phyloP scores from a whole-genome alignment of 2,113 vertebrate species.

The Melozone crissalis region DNA sequence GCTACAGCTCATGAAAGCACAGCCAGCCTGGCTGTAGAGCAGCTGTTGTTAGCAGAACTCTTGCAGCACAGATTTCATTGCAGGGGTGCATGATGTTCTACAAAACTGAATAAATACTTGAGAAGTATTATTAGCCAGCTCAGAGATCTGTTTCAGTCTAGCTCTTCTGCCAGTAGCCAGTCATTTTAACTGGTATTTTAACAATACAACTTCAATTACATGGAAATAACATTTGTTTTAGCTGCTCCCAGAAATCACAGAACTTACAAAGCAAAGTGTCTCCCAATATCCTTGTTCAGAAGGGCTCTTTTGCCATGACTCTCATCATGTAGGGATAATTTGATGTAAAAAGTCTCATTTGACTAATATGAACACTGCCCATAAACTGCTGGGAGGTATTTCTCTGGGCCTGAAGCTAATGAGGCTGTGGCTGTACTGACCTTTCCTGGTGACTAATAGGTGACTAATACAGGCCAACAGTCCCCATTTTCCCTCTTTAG shows the following conservation, averaged over 20 bases:
- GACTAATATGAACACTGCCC: not conserved
- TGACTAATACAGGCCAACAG: not conserved
- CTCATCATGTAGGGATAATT: not conserved
- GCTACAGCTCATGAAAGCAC: not conserved
- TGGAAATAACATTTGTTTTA: not conserved
- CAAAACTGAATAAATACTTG: not conserved
- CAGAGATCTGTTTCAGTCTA: not conserved
- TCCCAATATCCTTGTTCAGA: not conserved
- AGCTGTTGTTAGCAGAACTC: not conserved
- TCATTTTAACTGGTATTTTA: conserved; percentile 3
- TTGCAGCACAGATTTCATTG: not conserved
- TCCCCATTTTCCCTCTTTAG: not conserved
- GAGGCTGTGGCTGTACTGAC: not conserved
- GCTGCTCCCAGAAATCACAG: not conserved
- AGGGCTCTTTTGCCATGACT: not conserved
- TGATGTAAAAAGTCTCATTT: not conserved
- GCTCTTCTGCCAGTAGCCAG: not conserved
- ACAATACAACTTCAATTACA: not conserved
- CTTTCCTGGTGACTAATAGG: not conserved
- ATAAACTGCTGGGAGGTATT: not conserved
- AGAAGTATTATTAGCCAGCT: not conserved
- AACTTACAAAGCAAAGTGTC: not conserved
- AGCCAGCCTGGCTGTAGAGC: not conserved
- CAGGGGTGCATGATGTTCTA: not conserved
- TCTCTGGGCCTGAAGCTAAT: not conserved